phyloP scores from a whole-genome alignment of 2,888 invertebrate genomes.

The Erebia ligea region DNA sequence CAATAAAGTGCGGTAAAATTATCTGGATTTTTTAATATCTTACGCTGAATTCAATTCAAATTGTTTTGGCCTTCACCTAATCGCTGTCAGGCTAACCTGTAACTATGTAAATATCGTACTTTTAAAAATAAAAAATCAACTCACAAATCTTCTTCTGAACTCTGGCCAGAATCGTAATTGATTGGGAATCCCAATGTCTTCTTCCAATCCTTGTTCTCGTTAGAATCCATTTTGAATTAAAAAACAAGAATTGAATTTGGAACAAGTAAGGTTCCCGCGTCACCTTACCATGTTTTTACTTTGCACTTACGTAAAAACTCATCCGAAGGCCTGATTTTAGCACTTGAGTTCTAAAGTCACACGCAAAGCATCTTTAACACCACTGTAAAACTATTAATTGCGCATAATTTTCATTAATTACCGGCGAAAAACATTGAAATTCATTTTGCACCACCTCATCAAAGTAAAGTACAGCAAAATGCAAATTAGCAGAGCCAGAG shows the following conservation, averaged over 20 bases:
- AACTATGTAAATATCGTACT: constrained; percentile 20
- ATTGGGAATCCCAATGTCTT: constrained; percentile 75
- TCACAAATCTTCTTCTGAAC: constrained; percentile 79
- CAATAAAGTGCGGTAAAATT: background rate
- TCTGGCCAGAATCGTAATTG: constrained; percentile 76
- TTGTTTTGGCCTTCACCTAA: constrained; percentile 33
- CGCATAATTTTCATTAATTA: constrained; percentile 30
- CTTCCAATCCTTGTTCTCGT: constrained; percentile 77
- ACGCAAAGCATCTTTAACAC: constrained; percentile 2
- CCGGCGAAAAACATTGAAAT: constrained; percentile 34
- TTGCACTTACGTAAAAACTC: constrained; percentile 26
- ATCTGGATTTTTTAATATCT: constrained; percentile 2
- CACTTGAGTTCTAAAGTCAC: constrained; percentile 1
- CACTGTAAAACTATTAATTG: constrained; percentile 22
- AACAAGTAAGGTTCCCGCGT: constrained; percentile 32
- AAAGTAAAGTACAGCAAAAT: constrained; percentile 28
- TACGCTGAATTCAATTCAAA: constrained; percentile 11
- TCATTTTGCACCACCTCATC: constrained; percentile 34
- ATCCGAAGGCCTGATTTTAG: constrained; percentile 2
- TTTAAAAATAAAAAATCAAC: constrained; percentile 47
- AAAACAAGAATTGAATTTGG: constrained; percentile 36
- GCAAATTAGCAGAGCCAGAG: constrained; percentile 31
- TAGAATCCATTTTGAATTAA: constrained; percentile 62
- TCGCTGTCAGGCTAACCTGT: constrained; percentile 23
- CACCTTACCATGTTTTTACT: constrained; percentile 40